These are phyloP conservation scores for Zaprionus davidi DNA, from an alignment of 1,140 invertebrate genomes.

Conservation along the genomic window DNA sequence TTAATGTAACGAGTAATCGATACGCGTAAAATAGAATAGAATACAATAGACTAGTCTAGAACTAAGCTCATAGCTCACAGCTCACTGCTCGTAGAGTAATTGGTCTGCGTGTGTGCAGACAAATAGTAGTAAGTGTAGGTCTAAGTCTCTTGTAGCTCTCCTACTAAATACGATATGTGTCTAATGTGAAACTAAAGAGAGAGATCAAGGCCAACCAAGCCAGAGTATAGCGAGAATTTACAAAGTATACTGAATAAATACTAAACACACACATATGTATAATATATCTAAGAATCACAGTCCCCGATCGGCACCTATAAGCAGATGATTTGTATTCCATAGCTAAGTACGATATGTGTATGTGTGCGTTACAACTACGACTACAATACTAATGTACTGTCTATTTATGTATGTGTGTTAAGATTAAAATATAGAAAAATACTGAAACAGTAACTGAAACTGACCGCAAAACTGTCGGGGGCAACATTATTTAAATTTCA, in stretches of 20 bases:
- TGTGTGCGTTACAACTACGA: conserved; percentile 18
- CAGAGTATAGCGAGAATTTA: background rate
- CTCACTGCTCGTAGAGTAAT: conserved; percentile 57
- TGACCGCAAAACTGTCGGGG: conserved; percentile 15
- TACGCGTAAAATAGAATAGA: conserved; percentile 23
- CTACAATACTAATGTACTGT: conserved; percentile 12
- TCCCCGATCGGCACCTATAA: background rate
- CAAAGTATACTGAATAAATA: background rate
- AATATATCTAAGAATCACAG: background rate
- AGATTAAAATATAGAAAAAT: conserved; percentile 58
- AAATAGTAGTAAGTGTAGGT: conserved; percentile 42
- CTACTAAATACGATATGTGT: conserved; percentile 3
- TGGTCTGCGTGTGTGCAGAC: conserved; percentile 37
- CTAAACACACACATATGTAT: background rate
- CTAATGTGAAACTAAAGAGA: conserved; percentile 14
- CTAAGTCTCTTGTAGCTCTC: conserved; percentile 18
- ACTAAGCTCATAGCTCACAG: conserved; percentile 19
- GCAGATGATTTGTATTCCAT: conserved; percentile 22
- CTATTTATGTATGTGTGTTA: conserved; percentile 52
- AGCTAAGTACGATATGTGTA: conserved; percentile 16
- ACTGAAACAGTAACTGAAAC: conserved; percentile 42
- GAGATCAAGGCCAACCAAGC: background rate
- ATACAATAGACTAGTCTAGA: conserved; percentile 21
- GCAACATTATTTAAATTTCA: conserved; percentile 69
- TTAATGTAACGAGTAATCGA: conserved; percentile 60